Evolutionary conservation across 2,797 vertebrate species (phyloP).

Genomic region (Urosaurus nigricauda): DNA sequence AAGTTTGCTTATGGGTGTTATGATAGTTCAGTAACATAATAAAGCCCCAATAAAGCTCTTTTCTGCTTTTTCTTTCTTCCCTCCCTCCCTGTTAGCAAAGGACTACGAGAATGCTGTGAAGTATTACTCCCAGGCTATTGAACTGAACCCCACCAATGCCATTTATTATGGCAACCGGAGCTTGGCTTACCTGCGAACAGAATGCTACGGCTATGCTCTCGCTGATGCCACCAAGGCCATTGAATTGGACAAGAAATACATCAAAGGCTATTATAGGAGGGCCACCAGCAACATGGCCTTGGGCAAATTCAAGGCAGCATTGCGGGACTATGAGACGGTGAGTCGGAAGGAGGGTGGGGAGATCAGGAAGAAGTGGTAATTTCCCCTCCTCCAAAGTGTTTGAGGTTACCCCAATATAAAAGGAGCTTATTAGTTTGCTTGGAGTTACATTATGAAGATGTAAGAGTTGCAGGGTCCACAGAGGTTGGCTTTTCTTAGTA

Average conservation of each 20-base stretch:
- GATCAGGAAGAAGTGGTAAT: too few species aligned
- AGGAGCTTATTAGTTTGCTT: background rate
- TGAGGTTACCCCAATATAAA: too few species aligned
- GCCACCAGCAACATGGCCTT: slow-evolving; percentile 97
- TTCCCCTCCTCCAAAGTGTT: fast-evolving
- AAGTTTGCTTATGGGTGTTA: background rate
- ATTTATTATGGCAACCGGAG: slow-evolving; percentile 96
- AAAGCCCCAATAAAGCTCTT: background rate
- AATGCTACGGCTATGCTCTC: slow-evolving; percentile 95
- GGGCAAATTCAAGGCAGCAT: slow-evolving; percentile 94
- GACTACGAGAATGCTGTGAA: slow-evolving; percentile 95
- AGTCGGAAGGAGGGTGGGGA: slow-evolving; percentile 40
- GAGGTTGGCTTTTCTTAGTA: background rate
- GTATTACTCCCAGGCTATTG: slow-evolving; percentile 91
- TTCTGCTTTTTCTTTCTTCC: slow-evolving; percentile 6
- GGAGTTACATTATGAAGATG: background rate
- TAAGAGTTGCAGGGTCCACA: too few species aligned
- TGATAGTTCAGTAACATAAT: background rate
- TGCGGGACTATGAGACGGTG: slow-evolving; percentile 96
- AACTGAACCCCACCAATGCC: slow-evolving; percentile 89
- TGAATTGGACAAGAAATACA: slow-evolving; percentile 93
- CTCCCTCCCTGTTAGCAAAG: slow-evolving; percentile 76
- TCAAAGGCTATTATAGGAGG: slow-evolving; percentile 94
- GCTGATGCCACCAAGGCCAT: slow-evolving; percentile 91
- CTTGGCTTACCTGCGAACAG: slow-evolving; percentile 94